Percentiles rank a stretch among this genome's conserved stretches.
These are phyloP conservation scores for Adineta ricciae DNA, from an alignment of 2,888 invertebrate species.

Conservation along the genomic window DNA sequence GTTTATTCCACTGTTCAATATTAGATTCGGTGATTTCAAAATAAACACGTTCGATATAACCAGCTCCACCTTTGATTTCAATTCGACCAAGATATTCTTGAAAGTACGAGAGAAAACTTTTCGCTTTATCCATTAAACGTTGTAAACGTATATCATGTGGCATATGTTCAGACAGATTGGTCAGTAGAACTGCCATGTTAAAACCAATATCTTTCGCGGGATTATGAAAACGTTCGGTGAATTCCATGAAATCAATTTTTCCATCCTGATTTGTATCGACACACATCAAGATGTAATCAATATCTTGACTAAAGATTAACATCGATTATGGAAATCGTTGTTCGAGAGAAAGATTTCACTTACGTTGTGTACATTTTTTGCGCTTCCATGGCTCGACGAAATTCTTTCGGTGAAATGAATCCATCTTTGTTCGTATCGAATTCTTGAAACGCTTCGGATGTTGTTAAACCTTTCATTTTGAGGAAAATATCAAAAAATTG, in stretches of 20 bases:
- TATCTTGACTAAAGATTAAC: slow-evolving; percentile 64
- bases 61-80: slow-evolving; percentile 88
- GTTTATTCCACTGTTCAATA: slow-evolving; percentile 98
- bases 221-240: slow-evolving; percentile 96
- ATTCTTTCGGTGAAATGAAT: slow-evolving; percentile 94
- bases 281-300: slow-evolving; percentile 89
- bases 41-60: slow-evolving; percentile 89
- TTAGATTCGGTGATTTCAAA: slow-evolving; percentile 98
- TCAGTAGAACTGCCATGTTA: slow-evolving; percentile 89
- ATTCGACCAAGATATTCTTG: slow-evolving; percentile 94
- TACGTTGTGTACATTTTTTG: slow-evolving; percentile 78
- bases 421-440: slow-evolving; percentile 88
- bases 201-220: slow-evolving; percentile 97
- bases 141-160: slow-evolving; percentile 78
- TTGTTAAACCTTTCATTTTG: slow-evolving; percentile 85
- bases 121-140: slow-evolving; percentile 69
- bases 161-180: slow-evolving; percentile 97
- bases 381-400: slow-evolving; percentile 95
- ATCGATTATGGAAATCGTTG: no score
- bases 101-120: slow-evolving; percentile 87
- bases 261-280: slow-evolving; percentile 98
- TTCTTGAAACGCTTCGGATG: slow-evolving; percentile 72
- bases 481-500: slow-evolving; percentile 99
- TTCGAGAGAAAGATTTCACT: not conserved
- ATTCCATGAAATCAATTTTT: slow-evolving; percentile 92